A percentile compares a stretch with the other conserved stretches of the same genome.
These are phyloP conservation scores for Butastur rufipennis DNA, from an alignment of 2,113 vertebrate genomes.

Conservation along the genomic window DNA sequence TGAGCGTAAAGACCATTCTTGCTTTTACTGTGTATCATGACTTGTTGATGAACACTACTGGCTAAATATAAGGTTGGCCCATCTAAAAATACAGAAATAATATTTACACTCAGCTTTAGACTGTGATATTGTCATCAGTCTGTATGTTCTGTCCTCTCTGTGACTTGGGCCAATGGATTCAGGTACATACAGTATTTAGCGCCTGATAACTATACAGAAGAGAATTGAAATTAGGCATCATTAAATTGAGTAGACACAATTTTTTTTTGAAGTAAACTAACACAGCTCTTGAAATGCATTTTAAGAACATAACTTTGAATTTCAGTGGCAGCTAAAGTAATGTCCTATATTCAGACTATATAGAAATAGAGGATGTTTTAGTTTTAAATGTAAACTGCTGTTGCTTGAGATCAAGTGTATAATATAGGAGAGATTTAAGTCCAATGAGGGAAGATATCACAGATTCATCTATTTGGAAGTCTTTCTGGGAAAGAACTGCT, in stretches of 20 bases:
- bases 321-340: background rate
- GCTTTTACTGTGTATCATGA: background rate
- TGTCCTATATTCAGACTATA: background rate
- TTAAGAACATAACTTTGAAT: background rate
- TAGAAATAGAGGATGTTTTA: background rate
- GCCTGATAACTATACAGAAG: background rate
- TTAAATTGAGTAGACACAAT: background rate
- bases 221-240: background rate
- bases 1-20: background rate
- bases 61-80: background rate
- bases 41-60: background rate
- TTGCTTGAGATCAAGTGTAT: background rate
- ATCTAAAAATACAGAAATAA: background rate
- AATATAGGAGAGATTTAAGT: background rate
- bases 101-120: background rate
- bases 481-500: background rate
- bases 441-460: background rate
- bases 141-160: background rate
- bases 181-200: background rate
- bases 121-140: background rate
- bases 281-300: background rate
- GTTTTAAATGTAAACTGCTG: background rate
- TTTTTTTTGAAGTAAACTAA: background rate
- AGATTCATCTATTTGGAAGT: background rate
- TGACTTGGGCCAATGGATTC: background rate